phyloP scores from a whole-genome alignment of 2,888 invertebrate genomes.

The Platerodrilus igneus region DNA sequence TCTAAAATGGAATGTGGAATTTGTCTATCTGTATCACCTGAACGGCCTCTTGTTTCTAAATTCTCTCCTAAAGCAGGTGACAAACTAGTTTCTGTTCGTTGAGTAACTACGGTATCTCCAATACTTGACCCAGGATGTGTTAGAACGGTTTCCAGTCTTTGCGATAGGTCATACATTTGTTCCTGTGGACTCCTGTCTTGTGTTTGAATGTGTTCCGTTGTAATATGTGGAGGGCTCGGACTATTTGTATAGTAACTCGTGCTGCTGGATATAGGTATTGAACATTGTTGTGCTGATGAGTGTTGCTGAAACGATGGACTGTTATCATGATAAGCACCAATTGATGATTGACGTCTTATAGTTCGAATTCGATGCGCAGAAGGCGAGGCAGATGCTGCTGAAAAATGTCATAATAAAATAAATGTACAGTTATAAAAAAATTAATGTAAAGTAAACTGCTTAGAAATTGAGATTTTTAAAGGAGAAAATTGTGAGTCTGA shows the following conservation, averaged over 20 bases:
- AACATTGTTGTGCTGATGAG: constrained; percentile 26
- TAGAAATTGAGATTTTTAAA: too few relatives aligned
- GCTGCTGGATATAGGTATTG: constrained; percentile 45
- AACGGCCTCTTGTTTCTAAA: constrained; percentile 15
- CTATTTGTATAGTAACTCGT: constrained; percentile 61
- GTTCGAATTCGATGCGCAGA: constrained; percentile 55
- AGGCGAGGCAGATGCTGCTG: constrained; percentile 62
- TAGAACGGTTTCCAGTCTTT: constrained; percentile 23
- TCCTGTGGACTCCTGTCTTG: constrained; percentile 34
- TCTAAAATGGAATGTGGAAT: constrained; percentile 41
- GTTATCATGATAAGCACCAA: constrained; percentile 57
- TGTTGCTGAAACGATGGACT: constrained; percentile 33
- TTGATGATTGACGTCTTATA: constrained; percentile 59
- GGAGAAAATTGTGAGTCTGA: too few relatives aligned
- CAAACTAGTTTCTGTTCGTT: constrained; percentile 16
- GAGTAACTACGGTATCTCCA: constrained; percentile 12
- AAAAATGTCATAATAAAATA: constrained; percentile 39
- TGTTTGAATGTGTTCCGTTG: constrained; percentile 19
- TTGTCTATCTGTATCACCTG: constrained; percentile 17
- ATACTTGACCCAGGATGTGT: constrained; percentile 13
- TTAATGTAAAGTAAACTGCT: too few relatives aligned
- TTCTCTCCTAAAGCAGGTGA: constrained; percentile 20
- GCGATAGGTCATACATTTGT: constrained; percentile 21
- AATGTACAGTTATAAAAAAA: too few relatives aligned
- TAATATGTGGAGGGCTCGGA: constrained; percentile 56